phyloP scores from a whole-genome alignment of 2,113 vertebrate genomes.

The Nerophis lumbriciformis region DNA sequence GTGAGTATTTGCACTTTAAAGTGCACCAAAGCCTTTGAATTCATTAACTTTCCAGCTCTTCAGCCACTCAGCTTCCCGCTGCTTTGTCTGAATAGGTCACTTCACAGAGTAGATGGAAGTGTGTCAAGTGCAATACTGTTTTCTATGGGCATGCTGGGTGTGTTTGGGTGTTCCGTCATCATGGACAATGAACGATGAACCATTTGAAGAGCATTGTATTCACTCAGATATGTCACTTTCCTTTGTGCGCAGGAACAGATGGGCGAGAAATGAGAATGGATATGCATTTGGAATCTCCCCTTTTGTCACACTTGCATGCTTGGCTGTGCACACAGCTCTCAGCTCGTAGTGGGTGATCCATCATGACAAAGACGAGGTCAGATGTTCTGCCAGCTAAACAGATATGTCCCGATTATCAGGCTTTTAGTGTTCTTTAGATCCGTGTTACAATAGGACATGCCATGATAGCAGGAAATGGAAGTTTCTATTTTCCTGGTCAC shows the following conservation, averaged over 20 bases:
- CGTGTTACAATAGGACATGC: slow-evolving; percentile 21
- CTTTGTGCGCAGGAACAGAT: slow-evolving; percentile 60
- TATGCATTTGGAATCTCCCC: slow-evolving; percentile 57
- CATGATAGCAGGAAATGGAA: slow-evolving; percentile 27
- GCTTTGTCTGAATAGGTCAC: slow-evolving; percentile 60
- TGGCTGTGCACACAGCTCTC: slow-evolving; percentile 44
- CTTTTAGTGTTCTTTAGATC: slow-evolving; percentile 32
- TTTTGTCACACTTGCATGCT: slow-evolving; percentile 61
- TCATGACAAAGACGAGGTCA: slow-evolving; percentile 63
- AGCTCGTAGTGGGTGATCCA: slow-evolving; percentile 62
- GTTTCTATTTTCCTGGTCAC: slow-evolving; percentile 22
- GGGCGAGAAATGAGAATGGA: slow-evolving; percentile 67
- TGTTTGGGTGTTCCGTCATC: slow-evolving; percentile 54
- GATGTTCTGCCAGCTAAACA: slow-evolving; percentile 57
- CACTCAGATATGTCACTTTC: slow-evolving; percentile 45
- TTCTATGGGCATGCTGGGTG: slow-evolving; percentile 37
- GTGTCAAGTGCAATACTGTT: slow-evolving; percentile 58
- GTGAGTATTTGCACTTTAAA: slow-evolving; percentile 39
- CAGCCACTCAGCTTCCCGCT: slow-evolving; percentile 49
- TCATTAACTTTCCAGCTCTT: slow-evolving; percentile 44
- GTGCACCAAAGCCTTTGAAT: slow-evolving; percentile 47
- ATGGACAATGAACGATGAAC: slow-evolving; percentile 57
- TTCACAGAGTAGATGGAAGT: slow-evolving; percentile 50
- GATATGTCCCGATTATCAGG: slow-evolving; percentile 48
- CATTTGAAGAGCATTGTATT: slow-evolving; percentile 54